phyloP scores from a whole-genome alignment of 2,888 invertebrate genomes.

The Tenthredo livida region DNA sequence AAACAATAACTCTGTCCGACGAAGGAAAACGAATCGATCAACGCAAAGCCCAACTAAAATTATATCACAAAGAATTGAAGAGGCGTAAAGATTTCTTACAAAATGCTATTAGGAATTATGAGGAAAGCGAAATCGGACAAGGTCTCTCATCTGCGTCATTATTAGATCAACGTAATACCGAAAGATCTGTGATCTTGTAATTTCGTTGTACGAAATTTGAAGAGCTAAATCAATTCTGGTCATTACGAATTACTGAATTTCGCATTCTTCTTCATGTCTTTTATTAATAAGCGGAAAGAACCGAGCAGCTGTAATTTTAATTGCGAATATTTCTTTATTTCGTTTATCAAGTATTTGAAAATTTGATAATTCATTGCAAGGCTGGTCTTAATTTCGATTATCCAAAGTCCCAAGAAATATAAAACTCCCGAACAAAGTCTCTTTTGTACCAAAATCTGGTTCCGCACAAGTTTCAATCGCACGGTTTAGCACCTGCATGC shows the following conservation, averaged over 20 bases:
- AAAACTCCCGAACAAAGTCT: background rate
- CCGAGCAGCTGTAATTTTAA: background rate
- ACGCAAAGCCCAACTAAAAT: conserved; percentile 33
- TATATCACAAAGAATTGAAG: conserved; percentile 39
- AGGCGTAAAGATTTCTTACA: conserved; percentile 39
- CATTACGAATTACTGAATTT: background rate
- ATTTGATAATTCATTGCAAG: background rate
- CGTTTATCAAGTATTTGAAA: background rate
- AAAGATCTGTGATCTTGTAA: background rate
- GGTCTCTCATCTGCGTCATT: background rate
- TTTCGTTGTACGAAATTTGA: background rate
- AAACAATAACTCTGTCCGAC: conserved; percentile 13
- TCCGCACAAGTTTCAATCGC: background rate
- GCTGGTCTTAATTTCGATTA: background rate
- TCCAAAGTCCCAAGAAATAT: background rate
- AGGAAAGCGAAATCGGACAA: conserved; percentile 1
- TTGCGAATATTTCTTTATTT: background rate
- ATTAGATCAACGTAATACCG: background rate
- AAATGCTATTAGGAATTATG: conserved; percentile 23
- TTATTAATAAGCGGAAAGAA: background rate
- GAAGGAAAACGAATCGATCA: conserved; percentile 40
- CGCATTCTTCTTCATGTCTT: background rate
- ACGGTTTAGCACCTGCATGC: background rate
- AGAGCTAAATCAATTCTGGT: background rate
- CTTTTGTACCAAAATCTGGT: background rate